Conservation (phyloP, 1,140 invertebrate species). For the Coelopa frigida region DNA sequence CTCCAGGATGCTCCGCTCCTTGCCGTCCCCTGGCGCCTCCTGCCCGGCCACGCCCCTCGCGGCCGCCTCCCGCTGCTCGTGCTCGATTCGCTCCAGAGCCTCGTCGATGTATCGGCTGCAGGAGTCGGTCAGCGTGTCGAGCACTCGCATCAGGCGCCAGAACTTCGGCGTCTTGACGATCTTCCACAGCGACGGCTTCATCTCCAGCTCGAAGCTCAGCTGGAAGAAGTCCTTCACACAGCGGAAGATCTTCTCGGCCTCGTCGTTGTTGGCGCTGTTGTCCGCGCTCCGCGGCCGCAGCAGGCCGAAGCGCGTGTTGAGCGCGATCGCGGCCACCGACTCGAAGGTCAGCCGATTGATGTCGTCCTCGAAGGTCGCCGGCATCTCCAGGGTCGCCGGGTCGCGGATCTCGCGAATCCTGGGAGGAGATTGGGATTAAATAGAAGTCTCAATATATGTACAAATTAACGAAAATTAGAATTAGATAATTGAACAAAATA, state of each 20-base stretch:
- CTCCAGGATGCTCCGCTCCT: constrained; percentile 50
- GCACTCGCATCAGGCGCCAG: constrained; percentile 49
- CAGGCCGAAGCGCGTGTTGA: constrained; percentile 62
- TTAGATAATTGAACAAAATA: background rate
- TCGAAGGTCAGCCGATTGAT: constrained; percentile 64
- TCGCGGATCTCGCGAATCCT: constrained; percentile 52
- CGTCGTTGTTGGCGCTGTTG: constrained; percentile 35
- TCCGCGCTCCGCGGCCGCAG: too few relatives aligned
- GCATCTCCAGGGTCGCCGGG: constrained; percentile 50
- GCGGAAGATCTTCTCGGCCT: constrained; percentile 51
- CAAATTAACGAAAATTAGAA: too few relatives aligned
- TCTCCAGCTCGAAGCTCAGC: constrained; percentile 49
- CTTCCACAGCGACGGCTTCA: constrained; percentile 57
- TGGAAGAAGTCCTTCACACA: constrained; percentile 48
- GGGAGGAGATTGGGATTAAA: background rate
- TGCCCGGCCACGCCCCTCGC: constrained; percentile 18
- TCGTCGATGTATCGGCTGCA: constrained; percentile 22
- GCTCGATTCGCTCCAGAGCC: constrained; percentile 25
- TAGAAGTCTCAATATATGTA: background rate
- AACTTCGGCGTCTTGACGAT: constrained; percentile 52
- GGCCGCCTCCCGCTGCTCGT: constrained; percentile 11
- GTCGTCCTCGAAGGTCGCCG: constrained; percentile 54
- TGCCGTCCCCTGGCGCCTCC: constrained; percentile 56
- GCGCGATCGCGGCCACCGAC: constrained; percentile 59
- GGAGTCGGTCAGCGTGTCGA: constrained; percentile 35